Conservation (phyloP, 1,140 invertebrate genomes). For the Sitophilus oryzae region DNA sequence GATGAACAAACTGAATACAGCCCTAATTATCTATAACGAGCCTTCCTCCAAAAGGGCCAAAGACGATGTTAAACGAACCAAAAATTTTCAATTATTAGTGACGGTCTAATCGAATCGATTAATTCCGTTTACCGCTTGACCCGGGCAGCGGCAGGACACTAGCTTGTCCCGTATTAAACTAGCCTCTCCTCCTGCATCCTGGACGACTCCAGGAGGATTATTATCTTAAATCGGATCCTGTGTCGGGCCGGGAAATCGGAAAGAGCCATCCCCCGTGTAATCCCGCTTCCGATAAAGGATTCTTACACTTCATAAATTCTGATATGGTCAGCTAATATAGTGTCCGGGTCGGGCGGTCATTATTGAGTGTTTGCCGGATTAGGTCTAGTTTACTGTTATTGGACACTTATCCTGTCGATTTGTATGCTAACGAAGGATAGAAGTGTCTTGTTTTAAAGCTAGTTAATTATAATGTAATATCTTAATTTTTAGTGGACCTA, state of each 20-base stretch:
- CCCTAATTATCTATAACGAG: too few species aligned
- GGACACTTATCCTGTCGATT: background rate
- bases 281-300: constrained; percentile 22
- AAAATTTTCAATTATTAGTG: too few species aligned
- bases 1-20: too few species aligned
- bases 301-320: constrained; percentile 28
- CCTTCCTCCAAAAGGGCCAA: too few species aligned
- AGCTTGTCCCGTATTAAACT: constrained; percentile 15
- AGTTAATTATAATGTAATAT: too few species aligned
- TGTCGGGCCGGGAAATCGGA: constrained; percentile 14
- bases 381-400: background rate
- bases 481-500: too few species aligned
- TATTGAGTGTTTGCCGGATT: background rate
- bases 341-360: constrained; percentile 3
- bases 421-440: background rate
- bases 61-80: too few species aligned
- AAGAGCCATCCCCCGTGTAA: constrained; percentile 12
- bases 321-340: constrained; percentile 25
- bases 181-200: constrained; percentile 20
- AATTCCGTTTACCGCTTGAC: too few species aligned
- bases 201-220: constrained; percentile 24
- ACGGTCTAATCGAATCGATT: too few species aligned
- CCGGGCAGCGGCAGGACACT: too few species aligned
- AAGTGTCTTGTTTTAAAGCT: too few species aligned
- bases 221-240: constrained; percentile 25